These are phyloP conservation scores for Gymnorhina tibicen DNA, from an alignment of 2,113 vertebrate genomes.

Conservation along the genomic window DNA sequence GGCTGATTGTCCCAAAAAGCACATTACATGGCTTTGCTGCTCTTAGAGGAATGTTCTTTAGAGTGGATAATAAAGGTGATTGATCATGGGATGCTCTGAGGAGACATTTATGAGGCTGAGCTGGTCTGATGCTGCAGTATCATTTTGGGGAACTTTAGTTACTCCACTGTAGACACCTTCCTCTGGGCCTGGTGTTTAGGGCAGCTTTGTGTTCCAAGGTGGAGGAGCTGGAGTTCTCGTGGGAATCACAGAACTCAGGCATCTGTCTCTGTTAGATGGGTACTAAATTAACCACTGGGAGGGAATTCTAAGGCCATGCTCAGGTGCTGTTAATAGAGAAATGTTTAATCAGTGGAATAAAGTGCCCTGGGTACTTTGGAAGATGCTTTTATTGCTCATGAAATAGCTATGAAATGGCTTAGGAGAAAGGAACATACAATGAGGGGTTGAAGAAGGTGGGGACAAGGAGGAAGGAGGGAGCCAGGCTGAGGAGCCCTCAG, in stretches of 20 bases:
- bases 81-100: not conserved
- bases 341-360: not conserved
- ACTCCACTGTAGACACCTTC: not conserved
- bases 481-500: not conserved
- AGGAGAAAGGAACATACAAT: accelerated
- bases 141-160: not conserved
- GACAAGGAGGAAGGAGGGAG: not conserved
- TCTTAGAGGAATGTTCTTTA: not conserved
- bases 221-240: not conserved
- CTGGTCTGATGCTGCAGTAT: not conserved
- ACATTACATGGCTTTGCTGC: not conserved
- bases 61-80: slow-evolving; percentile 14
- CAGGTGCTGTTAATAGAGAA: not conserved
- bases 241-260: not conserved
- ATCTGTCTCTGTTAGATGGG: not conserved
- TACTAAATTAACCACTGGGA: not conserved
- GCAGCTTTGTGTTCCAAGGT: not conserved
- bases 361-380: not conserved
- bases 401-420: not conserved
- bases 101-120: not conserved
- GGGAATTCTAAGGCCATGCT: not conserved
- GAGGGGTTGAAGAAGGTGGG: not conserved
- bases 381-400: not conserved
- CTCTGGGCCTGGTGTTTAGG: not conserved
- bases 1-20: slow-evolving; percentile 30